These are phyloP conservation scores for Rotaria socialis DNA, from an alignment of 2,888 invertebrate species.

Conservation along the genomic window DNA sequence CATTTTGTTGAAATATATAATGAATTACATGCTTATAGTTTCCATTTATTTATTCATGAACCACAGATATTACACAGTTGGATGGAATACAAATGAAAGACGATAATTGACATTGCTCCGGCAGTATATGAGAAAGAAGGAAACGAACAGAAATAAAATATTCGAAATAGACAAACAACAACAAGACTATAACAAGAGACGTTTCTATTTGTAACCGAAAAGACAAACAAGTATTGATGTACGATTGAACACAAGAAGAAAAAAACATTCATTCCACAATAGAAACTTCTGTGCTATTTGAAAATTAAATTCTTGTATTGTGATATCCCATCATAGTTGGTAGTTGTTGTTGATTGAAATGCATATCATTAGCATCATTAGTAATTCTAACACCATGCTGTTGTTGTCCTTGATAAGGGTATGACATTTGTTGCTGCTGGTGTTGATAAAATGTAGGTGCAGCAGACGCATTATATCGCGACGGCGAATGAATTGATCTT, in stretches of 20 bases:
- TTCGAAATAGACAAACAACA: background rate
- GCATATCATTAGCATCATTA: background rate
- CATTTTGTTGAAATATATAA: background rate
- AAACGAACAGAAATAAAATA: background rate
- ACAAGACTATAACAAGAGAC: background rate
- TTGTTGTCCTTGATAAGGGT: slow-evolving; percentile 13
- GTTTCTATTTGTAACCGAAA: background rate
- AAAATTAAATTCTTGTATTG: background rate
- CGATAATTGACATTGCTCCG: background rate
- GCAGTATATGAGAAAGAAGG: background rate
- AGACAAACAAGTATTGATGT: background rate
- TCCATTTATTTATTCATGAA: background rate
- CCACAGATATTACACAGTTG: background rate
- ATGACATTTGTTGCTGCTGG: background rate
- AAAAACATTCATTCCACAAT: background rate
- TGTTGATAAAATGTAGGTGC: background rate
- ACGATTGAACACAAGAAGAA: background rate
- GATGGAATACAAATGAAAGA: background rate
- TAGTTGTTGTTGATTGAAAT: background rate
- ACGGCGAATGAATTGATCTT: background rate
- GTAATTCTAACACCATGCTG: slow-evolving; percentile 19
- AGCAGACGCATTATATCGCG: no score
- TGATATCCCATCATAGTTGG: background rate
- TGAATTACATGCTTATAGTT: background rate
- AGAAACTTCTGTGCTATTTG: background rate